Base-by-base conservation (phyloP, 2,113 vertebrate species). In the Rhineura floridana region DNA sequence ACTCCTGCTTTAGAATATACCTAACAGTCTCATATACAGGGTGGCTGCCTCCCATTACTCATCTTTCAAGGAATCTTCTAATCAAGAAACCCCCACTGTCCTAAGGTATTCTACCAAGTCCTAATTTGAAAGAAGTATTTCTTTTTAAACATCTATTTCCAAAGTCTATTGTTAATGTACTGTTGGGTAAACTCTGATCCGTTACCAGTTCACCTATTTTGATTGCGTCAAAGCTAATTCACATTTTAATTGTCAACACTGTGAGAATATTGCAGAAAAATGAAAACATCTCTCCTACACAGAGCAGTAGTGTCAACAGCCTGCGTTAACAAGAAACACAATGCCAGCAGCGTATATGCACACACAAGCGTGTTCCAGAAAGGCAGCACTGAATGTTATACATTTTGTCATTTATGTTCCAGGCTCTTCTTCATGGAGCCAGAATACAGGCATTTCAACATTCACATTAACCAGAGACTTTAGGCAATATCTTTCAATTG, bases 401-500 rank as follows among this genome's bases (percentile, higher is more conserved):
- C n/a, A 63, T 48, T 65, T 5, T 52, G 36, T 30, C 44, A 91
- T 25, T 83, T 89, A 91, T 59, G 25, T 84, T 90, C 13, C 82
- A 96, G 95, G 94, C 67, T 94, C 86, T 87, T 28, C 44, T 73
- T 78, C 77, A 62, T 75, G 21, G 62, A 69, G 36, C 80, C 81
- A 19, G 33, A 82, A 72, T 15, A 89, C 89, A n/a, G 84, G 85
- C 70, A 85, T 70, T 85, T 94, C 93, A 81, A 90, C 93, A 90
- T 88, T 91, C 50, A 88, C 86, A 70, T 77, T 72, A 75, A 93
- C 92, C 28, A 84, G 85, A 73, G 55, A 88, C 50, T 65, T 80
- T 44, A 88, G 91, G 33, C 88, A 92, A 21, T 82, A 91, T 50
- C 89, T 87, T 89, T 91, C 89, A 59, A 93, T 90, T 86, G 91